Conservation (phyloP, 37 sponge, comb jelly and placozoan genomes). For the Haliclona indistincta region DNA sequence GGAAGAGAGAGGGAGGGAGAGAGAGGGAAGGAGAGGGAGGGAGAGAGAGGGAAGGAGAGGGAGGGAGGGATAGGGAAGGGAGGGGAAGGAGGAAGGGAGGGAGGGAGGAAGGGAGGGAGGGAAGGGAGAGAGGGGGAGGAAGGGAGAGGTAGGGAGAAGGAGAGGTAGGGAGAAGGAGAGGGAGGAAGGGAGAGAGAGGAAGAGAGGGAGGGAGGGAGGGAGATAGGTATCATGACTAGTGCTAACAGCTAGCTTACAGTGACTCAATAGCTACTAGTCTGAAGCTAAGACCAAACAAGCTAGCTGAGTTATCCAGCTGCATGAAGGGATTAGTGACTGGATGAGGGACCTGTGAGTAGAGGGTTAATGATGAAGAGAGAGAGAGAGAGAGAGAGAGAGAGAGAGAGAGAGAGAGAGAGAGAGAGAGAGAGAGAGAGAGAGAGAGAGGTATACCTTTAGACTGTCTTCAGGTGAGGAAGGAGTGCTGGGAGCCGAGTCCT, state of each 20-base stretch:
- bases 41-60: neutral
- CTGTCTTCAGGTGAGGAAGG: neutral
- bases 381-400: neutral
- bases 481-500: neutral
- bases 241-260: slow-evolving; percentile 54
- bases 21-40: neutral
- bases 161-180: slow-evolving; percentile 16
- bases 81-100: slow-evolving; percentile 15
- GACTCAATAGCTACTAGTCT: slow-evolving; percentile 90
- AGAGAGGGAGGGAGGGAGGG: neutral
- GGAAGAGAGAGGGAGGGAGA: slow-evolving; percentile 19
- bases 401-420: neutral
- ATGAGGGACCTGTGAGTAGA: slow-evolving; percentile 43
- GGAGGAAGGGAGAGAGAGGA: neutral
- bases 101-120: neutral
- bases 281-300: slow-evolving; percentile 67
- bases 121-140: neutral
- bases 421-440: neutral
- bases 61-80: neutral
- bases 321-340: slow-evolving; percentile 49
- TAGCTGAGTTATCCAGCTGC: slow-evolving; percentile 30
- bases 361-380: neutral
- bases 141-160: neutral
- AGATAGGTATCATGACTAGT: too few species aligned
- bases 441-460: slow-evolving; percentile 21